Evolutionary conservation across 1,140 invertebrate genomes (phyloP), one percentile per base, ranked within the genome.

Genomic region (Drosophila malerkotliana): DNA sequence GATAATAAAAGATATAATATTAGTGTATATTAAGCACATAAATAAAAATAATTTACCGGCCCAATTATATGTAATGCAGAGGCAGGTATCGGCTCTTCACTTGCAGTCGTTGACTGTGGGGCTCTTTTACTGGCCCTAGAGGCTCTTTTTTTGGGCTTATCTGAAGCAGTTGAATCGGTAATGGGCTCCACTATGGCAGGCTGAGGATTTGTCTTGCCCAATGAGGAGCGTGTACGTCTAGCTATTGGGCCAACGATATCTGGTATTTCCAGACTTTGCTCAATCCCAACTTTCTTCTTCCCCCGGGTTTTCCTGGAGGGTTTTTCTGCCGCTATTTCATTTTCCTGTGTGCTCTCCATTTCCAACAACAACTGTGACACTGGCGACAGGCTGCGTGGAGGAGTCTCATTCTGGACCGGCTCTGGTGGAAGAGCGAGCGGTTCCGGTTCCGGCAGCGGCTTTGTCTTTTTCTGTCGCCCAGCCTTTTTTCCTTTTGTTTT

Each of bases 151-250:
- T 48, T 37, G 9, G 41, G 4, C 15, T 63, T 8, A 10, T 14
- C 7, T n/a, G 1, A 34, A 9, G 32, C 9, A 34, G 9, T 3
- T 34, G 8, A 9, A 34, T 34, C 0, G n/a, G 10, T 15, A 5
- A 10, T 6, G 5, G 32, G 0, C 4, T 12, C 12, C 3, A 10
- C 26, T 3, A 14, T 3, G 28, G 39, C 21, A 1, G 15, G 6
- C 1, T 28, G 14, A 5, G 26, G 6, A 1, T 49, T 49, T 7
- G 37, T 6, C 47, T 52, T 77, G 18, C 55, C 39, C 2, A 58
- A 7, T 1, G 77, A 84, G 0, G 58, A 55, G n/a, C 80, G 80
- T 0, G 83, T 88, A 0, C 83, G 83, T 5, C 75, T 75, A 3
- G 82, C 66, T 28, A 87, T 49, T 5, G 82, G 83, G n/a, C 14